Evolutionary conservation across 2,797 vertebrate species (phyloP).

Genomic region (Enteromius argenteus): DNA sequence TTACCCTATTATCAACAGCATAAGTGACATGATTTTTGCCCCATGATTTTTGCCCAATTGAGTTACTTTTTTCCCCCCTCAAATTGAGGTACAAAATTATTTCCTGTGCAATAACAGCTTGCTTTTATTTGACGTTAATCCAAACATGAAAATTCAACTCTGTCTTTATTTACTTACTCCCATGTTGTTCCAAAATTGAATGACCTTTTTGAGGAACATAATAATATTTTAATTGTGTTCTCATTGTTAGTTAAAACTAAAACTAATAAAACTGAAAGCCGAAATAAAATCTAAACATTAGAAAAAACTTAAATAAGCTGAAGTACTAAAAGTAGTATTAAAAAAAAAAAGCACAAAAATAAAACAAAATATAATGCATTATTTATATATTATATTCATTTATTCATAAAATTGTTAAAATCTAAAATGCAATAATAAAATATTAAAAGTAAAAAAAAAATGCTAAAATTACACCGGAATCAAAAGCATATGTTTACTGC

Average conservation of each 20-base stretch:
- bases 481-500: background rate
- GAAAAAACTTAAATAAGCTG: background rate
- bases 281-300: background rate
- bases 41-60: background rate
- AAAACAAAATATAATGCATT: background rate
- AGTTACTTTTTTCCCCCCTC: background rate
- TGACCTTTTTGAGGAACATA: background rate
- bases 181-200: background rate
- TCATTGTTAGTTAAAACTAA: background rate
- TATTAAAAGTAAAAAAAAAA: background rate
- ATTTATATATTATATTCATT: too few species aligned
- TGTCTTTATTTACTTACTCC: background rate
- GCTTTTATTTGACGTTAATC: background rate
- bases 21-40: background rate
- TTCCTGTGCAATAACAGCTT: background rate
- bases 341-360: background rate
- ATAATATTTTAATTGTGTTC: background rate
- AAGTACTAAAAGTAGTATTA: too few species aligned
- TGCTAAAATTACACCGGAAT: background rate
- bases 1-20: background rate
- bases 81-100: background rate
- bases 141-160: background rate
- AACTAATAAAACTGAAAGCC: background rate
- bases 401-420: background rate
- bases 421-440: background rate